Base-by-base conservation (phyloP, 2,888 invertebrate species). In the Priocnemis perturbator region DNA sequence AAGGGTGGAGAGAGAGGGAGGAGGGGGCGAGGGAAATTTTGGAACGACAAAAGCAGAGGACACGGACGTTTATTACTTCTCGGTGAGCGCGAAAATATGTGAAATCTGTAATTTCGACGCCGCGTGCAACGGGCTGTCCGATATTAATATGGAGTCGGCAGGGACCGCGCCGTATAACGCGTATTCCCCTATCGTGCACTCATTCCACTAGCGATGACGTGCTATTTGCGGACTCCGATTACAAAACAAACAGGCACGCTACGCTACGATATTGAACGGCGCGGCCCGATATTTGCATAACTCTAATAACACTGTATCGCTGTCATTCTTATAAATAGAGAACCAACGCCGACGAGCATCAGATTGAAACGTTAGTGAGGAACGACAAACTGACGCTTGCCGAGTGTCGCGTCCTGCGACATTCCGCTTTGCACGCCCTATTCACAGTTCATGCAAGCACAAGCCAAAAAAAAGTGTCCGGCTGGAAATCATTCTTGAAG, bases 211-310 rank as follows among this genome's bases (percentile, higher is more conserved):
- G 74, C 74, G 69, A 81, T 81, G 81, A 79, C 68, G 73, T 71
- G 70, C 69, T 84, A 79, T 85, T 82, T 82, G 84, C 78, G 68
- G 75, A 83, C 73, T 82, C 76, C 77, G 78, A 82, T 85, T 82
- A 78, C 83, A 82, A 77, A 81, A 80, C 81, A 83, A 84, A 85
- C 77, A 80, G 71, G 63, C 64, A 57, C 69, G 66, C 74, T 71
- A 50, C 69, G 73, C 67, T 59, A 69, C 65, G 75, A 78, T 81
- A 82, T 80, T 74, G 77, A 75, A 76, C 78, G 76, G 21, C 70
- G 67, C 65, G 66, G 58, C 57, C 63, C 67, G 73, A 72, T 81
- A 83, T 84, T 83, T 83, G 79, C 83, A 76, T 76, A 81, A 79
- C 79, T 75, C 73, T 73, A 78, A 79, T 77, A 79, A 78, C 75